Percentiles rank a stretch among this genome's conserved stretches.
Conservation (phyloP, 2,797 vertebrate genomes). For the Erethizon dorsatum region DNA sequence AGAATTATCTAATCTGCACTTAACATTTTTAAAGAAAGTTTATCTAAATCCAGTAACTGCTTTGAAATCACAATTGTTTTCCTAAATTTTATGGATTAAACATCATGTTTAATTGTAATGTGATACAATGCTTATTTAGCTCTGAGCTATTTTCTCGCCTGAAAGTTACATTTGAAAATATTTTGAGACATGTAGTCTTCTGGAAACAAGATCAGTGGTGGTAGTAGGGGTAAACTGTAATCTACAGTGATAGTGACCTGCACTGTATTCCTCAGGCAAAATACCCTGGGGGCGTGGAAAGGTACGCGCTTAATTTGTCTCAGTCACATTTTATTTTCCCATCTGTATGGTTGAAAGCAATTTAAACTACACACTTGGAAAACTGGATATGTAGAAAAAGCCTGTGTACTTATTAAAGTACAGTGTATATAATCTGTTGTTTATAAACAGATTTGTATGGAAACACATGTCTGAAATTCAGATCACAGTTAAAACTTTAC, state of each 20-base stretch:
- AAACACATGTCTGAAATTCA: neutral
- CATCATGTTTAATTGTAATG: neutral
- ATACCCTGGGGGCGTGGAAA: fast-evolving
- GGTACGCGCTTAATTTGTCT: neutral
- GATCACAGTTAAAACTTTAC: neutral
- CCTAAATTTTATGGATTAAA: neutral
- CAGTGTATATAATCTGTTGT: neutral
- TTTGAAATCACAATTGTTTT: neutral
- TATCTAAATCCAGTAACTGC: neutral
- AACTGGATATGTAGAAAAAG: neutral
- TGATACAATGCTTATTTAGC: neutral
- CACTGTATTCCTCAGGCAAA: neutral
- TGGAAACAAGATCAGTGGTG: neutral
- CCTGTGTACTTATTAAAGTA: neutral
- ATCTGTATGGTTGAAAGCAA: neutral
- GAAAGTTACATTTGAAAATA: neutral
- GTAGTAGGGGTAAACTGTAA: neutral
- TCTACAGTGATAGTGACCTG: neutral
- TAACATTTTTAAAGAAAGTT: neutral
- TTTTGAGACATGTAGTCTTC: neutral
- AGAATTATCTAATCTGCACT: neutral
- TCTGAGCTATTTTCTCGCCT: neutral
- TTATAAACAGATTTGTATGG: neutral
- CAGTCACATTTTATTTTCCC: neutral
- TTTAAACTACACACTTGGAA: neutral